Evolutionary conservation across 2,797 vertebrate species (phyloP), one percentile per base, ranked within the genome.

Genomic region (Mormyrops boulengeri): DNA sequence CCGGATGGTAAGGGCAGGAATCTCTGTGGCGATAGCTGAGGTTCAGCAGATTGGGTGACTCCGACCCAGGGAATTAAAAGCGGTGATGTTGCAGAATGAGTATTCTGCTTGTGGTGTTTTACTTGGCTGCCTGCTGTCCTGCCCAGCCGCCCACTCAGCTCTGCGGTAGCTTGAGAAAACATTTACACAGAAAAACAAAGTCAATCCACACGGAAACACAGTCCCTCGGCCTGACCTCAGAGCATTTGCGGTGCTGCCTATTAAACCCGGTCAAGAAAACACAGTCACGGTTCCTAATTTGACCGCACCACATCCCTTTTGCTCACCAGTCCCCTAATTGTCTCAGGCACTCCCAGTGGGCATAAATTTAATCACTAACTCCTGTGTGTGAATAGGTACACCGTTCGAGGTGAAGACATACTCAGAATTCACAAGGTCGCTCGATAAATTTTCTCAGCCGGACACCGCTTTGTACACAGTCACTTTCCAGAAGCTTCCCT

Each of bases 391-490:
- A 47, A 47, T 11, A 11, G 22, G n/a, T 85, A 12, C 22, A 22
- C 8, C n/a, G 47, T 50, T 47, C 6, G 3, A 22, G 77, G 94
- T 92, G 92, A 93, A 94, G 94, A 95, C 93, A 93, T 94, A 92
- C 90, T 89, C 89, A 91, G 94, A 94, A 96, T 95, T 94, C 94
- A 95, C 95, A 93, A 93, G 84, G 91, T 73, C 9, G 92, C 92
- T 92, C 92, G 90, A 94, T 92, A 91, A 92, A 91, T 92, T 88
- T 92, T 93, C 93, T 87, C 89, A 93, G 92, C 91, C 92, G 94
- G 94, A 94, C 92, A 92, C 88, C 89, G 90, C 91, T 92, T 93
- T 90, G 92, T 93, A 93, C 95, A 93, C 93, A 93, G 86, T 89
- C 88, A 50, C 14, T 50, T 77, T 50, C 47, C 60, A 73, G 12